Evolutionary conservation across 2,888 invertebrate genomes (phyloP).

Genomic region (Amphiduros pacificus): DNA sequence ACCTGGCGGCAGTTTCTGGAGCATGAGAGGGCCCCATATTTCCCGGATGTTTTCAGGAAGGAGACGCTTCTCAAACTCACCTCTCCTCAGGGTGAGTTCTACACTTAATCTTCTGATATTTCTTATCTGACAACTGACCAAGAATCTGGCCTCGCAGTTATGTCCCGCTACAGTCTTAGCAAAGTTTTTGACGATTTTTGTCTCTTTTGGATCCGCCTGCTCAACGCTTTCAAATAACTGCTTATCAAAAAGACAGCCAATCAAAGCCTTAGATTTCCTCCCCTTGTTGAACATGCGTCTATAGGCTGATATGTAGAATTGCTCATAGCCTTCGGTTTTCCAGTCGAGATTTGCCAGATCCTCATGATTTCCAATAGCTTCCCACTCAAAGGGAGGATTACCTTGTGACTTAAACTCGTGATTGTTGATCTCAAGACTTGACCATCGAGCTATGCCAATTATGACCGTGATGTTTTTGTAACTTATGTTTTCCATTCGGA

Average conservation of each 20-base stretch:
- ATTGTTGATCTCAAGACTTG: background rate
- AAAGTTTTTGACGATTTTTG: background rate
- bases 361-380: background rate
- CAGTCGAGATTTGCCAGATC: background rate
- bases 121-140: background rate
- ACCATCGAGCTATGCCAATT: background rate
- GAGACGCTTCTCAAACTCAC: background rate
- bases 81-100: background rate
- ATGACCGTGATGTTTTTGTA: background rate
- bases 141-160: background rate
- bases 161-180: background rate
- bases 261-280: background rate
- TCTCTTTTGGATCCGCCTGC: background rate
- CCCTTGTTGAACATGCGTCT: background rate
- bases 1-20: background rate
- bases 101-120: background rate
- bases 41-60: background rate
- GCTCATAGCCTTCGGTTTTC: slow-evolving; percentile 1
- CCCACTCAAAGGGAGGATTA: background rate
- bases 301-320: background rate
- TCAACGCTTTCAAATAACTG: background rate
- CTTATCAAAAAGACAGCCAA: background rate
- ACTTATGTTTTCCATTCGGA: background rate
- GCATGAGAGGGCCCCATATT: background rate
- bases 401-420: background rate